These are phyloP conservation scores for Cistogaster globosa DNA, from an alignment of 2,888 invertebrate species.

Conservation along the genomic window DNA sequence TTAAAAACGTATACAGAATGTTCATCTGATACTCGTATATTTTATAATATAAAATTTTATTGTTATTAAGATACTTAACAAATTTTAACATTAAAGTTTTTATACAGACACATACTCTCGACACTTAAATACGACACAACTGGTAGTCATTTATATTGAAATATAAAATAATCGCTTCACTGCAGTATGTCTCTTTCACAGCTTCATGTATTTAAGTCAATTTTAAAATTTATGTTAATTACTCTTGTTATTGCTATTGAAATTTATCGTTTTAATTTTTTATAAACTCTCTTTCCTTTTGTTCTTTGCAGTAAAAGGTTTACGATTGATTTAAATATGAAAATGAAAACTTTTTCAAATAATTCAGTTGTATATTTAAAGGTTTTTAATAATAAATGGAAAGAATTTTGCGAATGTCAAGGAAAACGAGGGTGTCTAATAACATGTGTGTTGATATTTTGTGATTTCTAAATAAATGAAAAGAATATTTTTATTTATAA, in stretches of 20 bases:
- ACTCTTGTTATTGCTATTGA: conserved; percentile 1
- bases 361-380: too few species aligned
- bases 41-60: conserved; percentile 39
- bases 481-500: too few species aligned
- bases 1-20: background rate
- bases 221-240: conserved; percentile 66
- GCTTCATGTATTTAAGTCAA: conserved; percentile 48
- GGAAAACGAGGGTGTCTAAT: too few species aligned
- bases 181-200: conserved; percentile 27
- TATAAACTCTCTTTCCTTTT: too few species aligned
- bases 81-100: conserved; percentile 49
- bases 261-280: conserved; percentile 21
- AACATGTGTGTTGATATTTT: too few species aligned
- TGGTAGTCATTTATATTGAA: background rate
- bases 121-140: background rate
- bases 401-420: too few species aligned
- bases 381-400: too few species aligned
- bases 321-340: too few species aligned
- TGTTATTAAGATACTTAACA: conserved; percentile 65
- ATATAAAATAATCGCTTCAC: background rate
- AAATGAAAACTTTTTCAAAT: too few species aligned
- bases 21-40: background rate
- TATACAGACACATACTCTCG: background rate
- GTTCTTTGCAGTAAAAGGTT: too few species aligned
- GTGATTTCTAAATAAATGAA: too few species aligned